These are phyloP conservation scores for Dinocampus coccinellae DNA, from an alignment of 2,888 invertebrate genomes.

Conservation along the genomic window DNA sequence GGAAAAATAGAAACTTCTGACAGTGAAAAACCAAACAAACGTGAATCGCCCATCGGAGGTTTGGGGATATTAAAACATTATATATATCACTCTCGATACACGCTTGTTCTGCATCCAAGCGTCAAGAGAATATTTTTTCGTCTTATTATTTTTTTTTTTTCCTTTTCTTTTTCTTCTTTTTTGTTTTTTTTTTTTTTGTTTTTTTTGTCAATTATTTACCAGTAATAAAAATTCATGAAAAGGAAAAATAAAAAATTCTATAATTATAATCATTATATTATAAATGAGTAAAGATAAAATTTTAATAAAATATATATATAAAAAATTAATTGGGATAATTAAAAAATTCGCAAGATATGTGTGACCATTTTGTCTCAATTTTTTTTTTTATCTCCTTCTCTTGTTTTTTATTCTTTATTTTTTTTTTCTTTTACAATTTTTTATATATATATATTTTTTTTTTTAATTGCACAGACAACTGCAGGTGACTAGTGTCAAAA, in stretches of 20 bases:
- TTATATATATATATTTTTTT: not conserved
- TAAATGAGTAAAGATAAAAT: not conserved
- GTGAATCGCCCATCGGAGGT: conserved; percentile 53
- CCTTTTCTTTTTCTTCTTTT: too few species aligned
- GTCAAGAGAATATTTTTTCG: conserved; percentile 21
- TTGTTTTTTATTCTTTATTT: not conserved
- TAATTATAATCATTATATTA: not conserved
- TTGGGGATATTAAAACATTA: conserved; percentile 25
- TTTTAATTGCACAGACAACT: conserved; percentile 21
- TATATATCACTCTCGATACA: not conserved
- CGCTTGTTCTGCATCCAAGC: conserved; percentile 11
- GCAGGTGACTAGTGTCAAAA: not conserved
- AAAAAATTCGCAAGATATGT: not conserved
- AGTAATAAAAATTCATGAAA: too few species aligned
- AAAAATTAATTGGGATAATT: not conserved
- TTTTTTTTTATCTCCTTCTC: not conserved
- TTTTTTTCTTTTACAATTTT: not conserved
- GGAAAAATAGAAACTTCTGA: conserved; percentile 70
- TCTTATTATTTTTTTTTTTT: too few species aligned
- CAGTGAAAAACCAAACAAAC: conserved; percentile 69
- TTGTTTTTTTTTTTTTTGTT: too few species aligned
- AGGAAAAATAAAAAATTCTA: too few species aligned
- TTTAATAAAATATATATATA: not conserved
- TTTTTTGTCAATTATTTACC: conserved; percentile 8
- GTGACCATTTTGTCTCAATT: not conserved